Evolutionary conservation across 2,797 vertebrate genomes (phyloP), one percentile per base, ranked within the genome.

Genomic region (Leontopithecus rosalia): DNA sequence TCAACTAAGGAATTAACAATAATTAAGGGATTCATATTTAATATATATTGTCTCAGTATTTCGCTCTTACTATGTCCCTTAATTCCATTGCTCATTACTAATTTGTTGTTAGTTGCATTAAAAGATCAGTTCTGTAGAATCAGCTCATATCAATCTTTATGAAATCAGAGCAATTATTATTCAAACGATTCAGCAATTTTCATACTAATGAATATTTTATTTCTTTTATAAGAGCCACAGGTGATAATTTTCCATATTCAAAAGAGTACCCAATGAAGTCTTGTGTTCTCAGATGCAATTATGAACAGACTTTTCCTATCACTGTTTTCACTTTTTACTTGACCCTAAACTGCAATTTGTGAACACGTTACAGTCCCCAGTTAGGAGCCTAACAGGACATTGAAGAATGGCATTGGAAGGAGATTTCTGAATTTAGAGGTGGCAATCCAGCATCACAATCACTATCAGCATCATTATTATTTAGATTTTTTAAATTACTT

Each of bases 201-300:
- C 64, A 81, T 58, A 30, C 28, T 83, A 75, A 70, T 67, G 75
- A 70, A 52, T 64, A 36, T 64, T 75, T 43, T 26, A 6, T 61
- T 52, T 61, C n/a, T 52, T 84, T 52, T 36, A 43, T 13, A n/a
- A 67, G 43, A n/a, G 8, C 5, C 24, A 84, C 11, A 36, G 50
- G 46, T 64, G 80, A 41, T 28, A 33, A 52, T n/a, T 90, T 88
- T 94, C 52, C 67, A 83, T 94, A 83, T 94, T 89, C 86, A 76
- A 83, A 94, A 77, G n/a, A 52, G 13, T 52, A 67, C 22, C 36
- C 55, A 67, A 55, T 36, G 46, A 55, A 64, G 4, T 55, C 30
- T n/a, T 55, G 13, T 76, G 72, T 90, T 43, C 30, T 52, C 28
- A 36, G 46, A n/a, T 43, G 58, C 46, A 55, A 67, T 90, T 67